Evolutionary conservation across 2,113 vertebrate genomes (phyloP).

Genomic region (Bos indicus): DNA sequence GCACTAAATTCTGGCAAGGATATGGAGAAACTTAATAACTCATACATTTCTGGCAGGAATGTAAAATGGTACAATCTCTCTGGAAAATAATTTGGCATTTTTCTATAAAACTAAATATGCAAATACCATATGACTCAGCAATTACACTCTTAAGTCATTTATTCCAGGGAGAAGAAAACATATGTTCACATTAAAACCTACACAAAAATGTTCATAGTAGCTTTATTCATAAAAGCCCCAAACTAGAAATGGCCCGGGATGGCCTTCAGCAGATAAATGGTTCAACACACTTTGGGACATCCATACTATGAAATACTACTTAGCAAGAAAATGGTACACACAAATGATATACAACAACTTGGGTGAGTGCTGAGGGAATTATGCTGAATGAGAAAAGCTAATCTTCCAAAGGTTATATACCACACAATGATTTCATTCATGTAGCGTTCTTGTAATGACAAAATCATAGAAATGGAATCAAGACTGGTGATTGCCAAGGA

Average conservation of each 20-base stretch:
- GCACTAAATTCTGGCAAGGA: not conserved
- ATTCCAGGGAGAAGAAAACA: not conserved
- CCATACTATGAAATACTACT: not conserved
- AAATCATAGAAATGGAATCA: not conserved
- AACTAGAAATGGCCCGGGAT: not conserved
- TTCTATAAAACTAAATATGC: not conserved
- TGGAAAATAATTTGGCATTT: not conserved
- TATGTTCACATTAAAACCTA: not conserved
- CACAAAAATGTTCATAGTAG: not conserved
- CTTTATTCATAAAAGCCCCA: not conserved
- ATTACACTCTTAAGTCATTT: not conserved
- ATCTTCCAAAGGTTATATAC: not conserved
- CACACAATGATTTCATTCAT: not conserved
- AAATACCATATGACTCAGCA: not conserved
- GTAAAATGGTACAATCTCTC: not conserved
- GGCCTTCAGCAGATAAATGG: not conserved
- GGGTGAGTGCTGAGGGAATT: not conserved
- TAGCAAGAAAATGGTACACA: not conserved
- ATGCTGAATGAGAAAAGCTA: not conserved
- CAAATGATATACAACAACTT: not conserved
- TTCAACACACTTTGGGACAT: not conserved
- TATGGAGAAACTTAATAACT: not conserved
- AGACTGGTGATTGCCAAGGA: not conserved
- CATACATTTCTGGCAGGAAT: not conserved
- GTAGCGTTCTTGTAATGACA: not conserved